These are phyloP conservation scores for Zaprionus lachaisei DNA, from an alignment of 1,140 invertebrate species.

Conservation along the genomic window DNA sequence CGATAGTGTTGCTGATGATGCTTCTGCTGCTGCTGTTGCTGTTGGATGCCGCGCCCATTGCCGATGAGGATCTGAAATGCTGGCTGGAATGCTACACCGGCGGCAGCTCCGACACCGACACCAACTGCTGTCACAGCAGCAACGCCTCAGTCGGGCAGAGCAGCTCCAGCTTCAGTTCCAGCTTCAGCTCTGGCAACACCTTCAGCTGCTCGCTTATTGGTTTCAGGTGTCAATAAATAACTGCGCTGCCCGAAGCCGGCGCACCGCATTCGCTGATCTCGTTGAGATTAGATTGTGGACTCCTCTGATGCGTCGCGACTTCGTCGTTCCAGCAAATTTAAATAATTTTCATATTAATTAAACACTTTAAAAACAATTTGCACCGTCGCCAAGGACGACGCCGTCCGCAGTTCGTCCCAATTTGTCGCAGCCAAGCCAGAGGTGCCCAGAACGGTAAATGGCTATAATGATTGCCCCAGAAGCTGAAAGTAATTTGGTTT, in stretches of 20 bases:
- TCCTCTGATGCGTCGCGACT: neutral
- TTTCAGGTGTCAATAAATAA: constrained; percentile 84
- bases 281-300: constrained; percentile 77
- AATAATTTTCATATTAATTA: constrained; percentile 79
- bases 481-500: neutral
- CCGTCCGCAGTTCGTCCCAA: neutral
- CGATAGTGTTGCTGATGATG: constrained; percentile 36
- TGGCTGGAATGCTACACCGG: constrained; percentile 52
- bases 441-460: neutral
- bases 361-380: constrained; percentile 78
- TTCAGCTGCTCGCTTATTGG: constrained; percentile 49
- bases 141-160: constrained; percentile 55
- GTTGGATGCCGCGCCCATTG: constrained; percentile 35
- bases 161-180: constrained; percentile 12
- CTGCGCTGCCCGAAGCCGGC: constrained; percentile 48
- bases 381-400: constrained; percentile 32
- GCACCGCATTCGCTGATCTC: constrained; percentile 64
- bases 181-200: constrained; percentile 10
- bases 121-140: constrained; percentile 73
- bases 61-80: constrained; percentile 42
- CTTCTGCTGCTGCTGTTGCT: constrained; percentile 8
- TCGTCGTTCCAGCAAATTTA: constrained; percentile 37
- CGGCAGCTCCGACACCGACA: constrained; percentile 50
- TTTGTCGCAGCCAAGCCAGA: neutral
- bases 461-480: neutral